phyloP scores from a whole-genome alignment of 2,113 vertebrate species.

The Acanthisitta chloris region DNA sequence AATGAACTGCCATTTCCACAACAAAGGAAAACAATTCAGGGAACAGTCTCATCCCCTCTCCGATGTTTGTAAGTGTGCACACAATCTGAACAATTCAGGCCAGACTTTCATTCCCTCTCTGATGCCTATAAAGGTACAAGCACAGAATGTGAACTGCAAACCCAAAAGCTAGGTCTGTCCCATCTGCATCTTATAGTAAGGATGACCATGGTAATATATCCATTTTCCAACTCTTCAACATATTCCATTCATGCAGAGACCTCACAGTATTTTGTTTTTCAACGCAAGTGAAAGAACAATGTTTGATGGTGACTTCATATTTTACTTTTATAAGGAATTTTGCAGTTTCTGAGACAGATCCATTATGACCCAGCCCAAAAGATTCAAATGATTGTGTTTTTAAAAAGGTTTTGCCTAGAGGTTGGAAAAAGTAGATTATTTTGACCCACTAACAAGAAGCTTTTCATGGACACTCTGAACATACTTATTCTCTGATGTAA shows the following conservation, averaged over 20 bases:
- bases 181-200: background rate
- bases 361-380: background rate
- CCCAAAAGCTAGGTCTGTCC: rapidly evolving
- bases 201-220: background rate
- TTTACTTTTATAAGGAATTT: background rate
- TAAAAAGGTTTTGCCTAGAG: background rate
- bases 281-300: background rate
- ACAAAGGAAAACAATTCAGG: background rate
- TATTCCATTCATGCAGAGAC: background rate
- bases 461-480: background rate
- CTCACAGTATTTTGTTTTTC: background rate
- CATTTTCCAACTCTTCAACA: background rate
- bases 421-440: background rate
- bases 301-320: background rate
- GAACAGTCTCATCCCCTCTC: background rate
- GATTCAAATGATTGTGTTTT: background rate
- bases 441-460: background rate
- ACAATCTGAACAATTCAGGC: background rate
- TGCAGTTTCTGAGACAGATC: background rate
- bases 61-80: background rate
- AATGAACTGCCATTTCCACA: background rate
- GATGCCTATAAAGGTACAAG: background rate
- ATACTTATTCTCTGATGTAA: background rate
- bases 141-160: background rate
- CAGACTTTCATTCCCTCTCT: background rate